phyloP scores from a whole-genome alignment of 2,113 vertebrate genomes.

The Galemys pyrenaicus region DNA sequence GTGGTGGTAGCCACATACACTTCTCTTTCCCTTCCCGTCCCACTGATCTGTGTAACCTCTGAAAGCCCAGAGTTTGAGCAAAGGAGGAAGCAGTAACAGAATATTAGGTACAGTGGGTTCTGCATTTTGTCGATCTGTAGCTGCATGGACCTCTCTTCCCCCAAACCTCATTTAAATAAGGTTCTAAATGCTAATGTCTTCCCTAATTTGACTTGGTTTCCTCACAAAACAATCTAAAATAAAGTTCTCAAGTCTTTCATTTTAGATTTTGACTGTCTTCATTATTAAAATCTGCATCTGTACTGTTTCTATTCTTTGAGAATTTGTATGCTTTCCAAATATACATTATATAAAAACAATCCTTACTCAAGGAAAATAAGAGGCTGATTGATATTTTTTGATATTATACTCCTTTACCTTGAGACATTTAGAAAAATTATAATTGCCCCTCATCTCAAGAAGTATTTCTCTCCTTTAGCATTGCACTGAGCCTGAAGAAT shows the following conservation, averaged over 20 bases:
- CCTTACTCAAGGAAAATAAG: slow-evolving; percentile 36
- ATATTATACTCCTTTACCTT: no score
- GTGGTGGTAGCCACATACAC: no score
- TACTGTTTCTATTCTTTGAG: slow-evolving; percentile 1
- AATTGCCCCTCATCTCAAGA: not conserved
- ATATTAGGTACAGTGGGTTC: no score
- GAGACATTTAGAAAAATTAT: not conserved
- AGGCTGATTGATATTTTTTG: slow-evolving; percentile 31
- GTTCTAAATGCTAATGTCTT: not conserved
- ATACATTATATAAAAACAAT: not conserved
- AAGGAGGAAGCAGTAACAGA: no score
- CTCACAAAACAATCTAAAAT: slow-evolving; percentile 25
- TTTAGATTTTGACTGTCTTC: slow-evolving; percentile 19
- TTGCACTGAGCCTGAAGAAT: not conserved
- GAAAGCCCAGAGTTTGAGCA: no score
- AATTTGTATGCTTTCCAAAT: not conserved
- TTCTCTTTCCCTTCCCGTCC: no score
- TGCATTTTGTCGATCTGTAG: no score
- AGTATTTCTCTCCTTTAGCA: not conserved
- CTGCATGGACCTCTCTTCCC: no score
- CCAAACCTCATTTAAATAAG: no score
- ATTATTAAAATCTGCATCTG: slow-evolving; percentile 18
- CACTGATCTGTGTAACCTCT: no score
- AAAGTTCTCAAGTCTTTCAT: slow-evolving; percentile 30
- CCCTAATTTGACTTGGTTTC: not conserved